Conservation (phyloP, 2,797 vertebrate genomes). For the Carapus acus region DNA sequence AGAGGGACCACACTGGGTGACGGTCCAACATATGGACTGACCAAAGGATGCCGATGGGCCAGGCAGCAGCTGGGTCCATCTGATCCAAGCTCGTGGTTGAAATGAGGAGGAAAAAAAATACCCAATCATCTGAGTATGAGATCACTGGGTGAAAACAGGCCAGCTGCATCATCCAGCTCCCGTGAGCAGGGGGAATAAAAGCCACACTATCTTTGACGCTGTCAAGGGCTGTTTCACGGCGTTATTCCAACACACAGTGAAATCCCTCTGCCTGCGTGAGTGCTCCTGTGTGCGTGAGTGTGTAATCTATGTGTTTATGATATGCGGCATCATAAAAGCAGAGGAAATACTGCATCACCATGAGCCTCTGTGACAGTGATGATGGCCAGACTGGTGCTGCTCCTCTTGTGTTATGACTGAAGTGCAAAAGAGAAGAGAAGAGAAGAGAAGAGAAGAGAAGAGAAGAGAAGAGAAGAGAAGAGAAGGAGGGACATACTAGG, state of each 20-base stretch:
- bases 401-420: constrained; percentile 51
- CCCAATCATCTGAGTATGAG: constrained; percentile 33
- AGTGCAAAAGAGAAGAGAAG: constrained; percentile 18
- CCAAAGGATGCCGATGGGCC: constrained; percentile 17
- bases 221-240: constrained; percentile 11
- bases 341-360: constrained; percentile 55
- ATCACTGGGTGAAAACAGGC: constrained; percentile 17
- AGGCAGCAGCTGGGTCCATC: constrained; percentile 6
- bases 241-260: not conserved
- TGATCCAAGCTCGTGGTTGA: not conserved
- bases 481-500: constrained; percentile 16
- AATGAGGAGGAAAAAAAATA: constrained; percentile 23
- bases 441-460: constrained; percentile 8
- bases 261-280: not conserved
- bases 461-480: not conserved
- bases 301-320: constrained; percentile 38
- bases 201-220: constrained; percentile 12
- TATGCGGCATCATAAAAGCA: constrained; percentile 39
- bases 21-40: constrained; percentile 39
- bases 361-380: constrained; percentile 61
- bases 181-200: constrained; percentile 22
- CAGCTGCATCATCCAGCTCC: constrained; percentile 19
- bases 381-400: constrained; percentile 50
- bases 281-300: too few relatives aligned
- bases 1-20: constrained; percentile 59